Evolutionary conservation across 2,797 vertebrate genomes (phyloP), one percentile per base, ranked within the genome.

Genomic region (Benthosema pterotum): DNA sequence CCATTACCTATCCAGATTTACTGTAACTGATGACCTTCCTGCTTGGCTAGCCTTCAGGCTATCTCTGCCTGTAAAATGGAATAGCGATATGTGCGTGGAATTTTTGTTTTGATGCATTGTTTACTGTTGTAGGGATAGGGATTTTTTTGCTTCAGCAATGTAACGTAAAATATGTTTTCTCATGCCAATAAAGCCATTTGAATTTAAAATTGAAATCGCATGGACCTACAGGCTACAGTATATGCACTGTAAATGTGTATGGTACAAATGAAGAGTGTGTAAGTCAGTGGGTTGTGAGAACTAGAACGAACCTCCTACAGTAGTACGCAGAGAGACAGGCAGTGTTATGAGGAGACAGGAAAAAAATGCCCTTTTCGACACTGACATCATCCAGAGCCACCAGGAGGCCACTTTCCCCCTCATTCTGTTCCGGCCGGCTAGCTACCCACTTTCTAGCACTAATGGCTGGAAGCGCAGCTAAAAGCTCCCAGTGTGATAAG

Each of bases 401-500:
- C 73, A 73, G 86, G 81, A 86, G 70, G 71, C 75, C 82, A 79
- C 82, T 85, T 66, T 73, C 18, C 25, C 52, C 46, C 66, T 55
- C 63, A 60, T 61, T 70, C 50, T 57, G 59, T 79, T 81, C 74
- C 73, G 65, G 75, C 63, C 78, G 62, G 63, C 66, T 75, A 65
- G 69, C 72, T 68, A 6, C 79, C 75, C 58, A 72, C 77, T 60
- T 74, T 79, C 82, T 79, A 67, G 69, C 73, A 67, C 83, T 88
- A 91, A 90, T 92, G 87, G 84, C 89, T 86, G 83, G 77, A 80
- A 86, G 84, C 82, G 69, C 67, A 53, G 75, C 87, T 91, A 86
- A 92, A 93, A 90, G 89, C 86, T 84, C 82, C 83, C 76, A 78
- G 71, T 84, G 82, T 89, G 91, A 92, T 92, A 93, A 90, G 85